These are phyloP conservation scores for Dinoponera quadriceps DNA, from an alignment of 1,140 invertebrate species.

Conservation along the genomic window DNA sequence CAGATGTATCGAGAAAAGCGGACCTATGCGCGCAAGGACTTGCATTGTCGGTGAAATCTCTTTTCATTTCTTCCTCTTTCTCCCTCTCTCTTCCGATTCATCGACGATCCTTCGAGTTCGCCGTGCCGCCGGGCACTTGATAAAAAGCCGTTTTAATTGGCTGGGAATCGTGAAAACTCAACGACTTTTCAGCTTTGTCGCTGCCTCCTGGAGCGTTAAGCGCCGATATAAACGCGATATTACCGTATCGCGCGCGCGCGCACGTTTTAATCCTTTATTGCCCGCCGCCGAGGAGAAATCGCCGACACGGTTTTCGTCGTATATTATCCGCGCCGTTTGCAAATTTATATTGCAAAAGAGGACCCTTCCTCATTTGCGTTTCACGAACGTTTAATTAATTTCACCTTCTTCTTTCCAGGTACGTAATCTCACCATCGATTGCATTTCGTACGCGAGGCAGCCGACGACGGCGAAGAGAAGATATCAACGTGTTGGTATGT, in stretches of 20 bases:
- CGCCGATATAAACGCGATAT: conserved; percentile 59
- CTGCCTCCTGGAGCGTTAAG: conserved; percentile 50
- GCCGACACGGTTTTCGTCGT: conserved; percentile 35
- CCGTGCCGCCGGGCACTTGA: conserved; percentile 21
- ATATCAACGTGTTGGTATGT: conserved; percentile 10
- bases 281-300: conserved; percentile 35
- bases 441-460: background rate
- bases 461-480: background rate
- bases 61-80: too few species aligned
- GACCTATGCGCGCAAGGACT: conserved; percentile 9
- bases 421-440: conserved; percentile 9
- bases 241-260: conserved; percentile 19
- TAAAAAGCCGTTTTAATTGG: conserved; percentile 62
- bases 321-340: conserved; percentile 39
- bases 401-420: conserved; percentile 18
- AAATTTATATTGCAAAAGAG: conserved; percentile 28
- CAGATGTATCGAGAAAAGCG: conserved; percentile 32
- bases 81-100: conserved; percentile 1
- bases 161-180: conserved; percentile 49
- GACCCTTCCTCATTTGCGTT: background rate
- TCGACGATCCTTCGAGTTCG: background rate
- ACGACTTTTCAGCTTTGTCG: conserved; percentile 49
- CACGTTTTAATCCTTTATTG: conserved; percentile 52
- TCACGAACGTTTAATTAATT: conserved; percentile 30
- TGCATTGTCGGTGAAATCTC: conserved; percentile 20